phyloP scores from a whole-genome alignment of 1,140 invertebrate species.

The Diploscapter pachys region DNA sequence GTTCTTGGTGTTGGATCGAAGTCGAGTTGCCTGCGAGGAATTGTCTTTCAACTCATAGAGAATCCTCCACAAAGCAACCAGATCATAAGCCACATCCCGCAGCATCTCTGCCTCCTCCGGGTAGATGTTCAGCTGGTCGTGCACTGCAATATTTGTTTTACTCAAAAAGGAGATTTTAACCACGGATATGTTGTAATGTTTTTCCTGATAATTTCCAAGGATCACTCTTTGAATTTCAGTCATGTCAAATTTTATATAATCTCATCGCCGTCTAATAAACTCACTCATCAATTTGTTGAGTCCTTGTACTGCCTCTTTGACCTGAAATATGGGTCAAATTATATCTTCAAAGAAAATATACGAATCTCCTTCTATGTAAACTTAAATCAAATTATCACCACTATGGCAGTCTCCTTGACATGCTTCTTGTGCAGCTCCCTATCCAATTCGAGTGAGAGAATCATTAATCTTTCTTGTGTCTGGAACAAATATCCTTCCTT shows the following conservation, averaged over 20 bases:
- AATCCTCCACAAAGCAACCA: slow-evolving; percentile 20
- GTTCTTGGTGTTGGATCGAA: no score
- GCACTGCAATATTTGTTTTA: slow-evolving; percentile 18
- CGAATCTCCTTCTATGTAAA: no score
- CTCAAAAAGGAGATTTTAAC: not conserved
- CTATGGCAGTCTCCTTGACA: not conserved
- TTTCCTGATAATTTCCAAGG: not conserved
- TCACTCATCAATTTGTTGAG: slow-evolving; percentile 33
- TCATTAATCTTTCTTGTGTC: slow-evolving; percentile 21
- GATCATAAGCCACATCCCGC: slow-evolving; percentile 20
- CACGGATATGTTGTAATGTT: not conserved
- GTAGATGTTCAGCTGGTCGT: slow-evolving; percentile 26
- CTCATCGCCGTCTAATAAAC: not conserved
- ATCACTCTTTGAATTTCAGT: no score
- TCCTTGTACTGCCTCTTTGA: slow-evolving; percentile 5
- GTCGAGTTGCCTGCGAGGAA: not conserved
- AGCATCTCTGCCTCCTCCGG: slow-evolving; percentile 32
- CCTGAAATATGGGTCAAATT: no score
- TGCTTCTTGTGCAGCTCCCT: slow-evolving; percentile 14
- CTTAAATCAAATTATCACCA: no score
- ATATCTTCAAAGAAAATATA: no score
- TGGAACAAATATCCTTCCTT: slow-evolving; percentile 10
- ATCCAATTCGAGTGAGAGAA: slow-evolving; percentile 29
- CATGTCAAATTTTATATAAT: no score
- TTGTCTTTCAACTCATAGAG: slow-evolving; percentile 20